Base-by-base conservation (phyloP, 2,888 invertebrate species). In the Cephalotes varians region DNA sequence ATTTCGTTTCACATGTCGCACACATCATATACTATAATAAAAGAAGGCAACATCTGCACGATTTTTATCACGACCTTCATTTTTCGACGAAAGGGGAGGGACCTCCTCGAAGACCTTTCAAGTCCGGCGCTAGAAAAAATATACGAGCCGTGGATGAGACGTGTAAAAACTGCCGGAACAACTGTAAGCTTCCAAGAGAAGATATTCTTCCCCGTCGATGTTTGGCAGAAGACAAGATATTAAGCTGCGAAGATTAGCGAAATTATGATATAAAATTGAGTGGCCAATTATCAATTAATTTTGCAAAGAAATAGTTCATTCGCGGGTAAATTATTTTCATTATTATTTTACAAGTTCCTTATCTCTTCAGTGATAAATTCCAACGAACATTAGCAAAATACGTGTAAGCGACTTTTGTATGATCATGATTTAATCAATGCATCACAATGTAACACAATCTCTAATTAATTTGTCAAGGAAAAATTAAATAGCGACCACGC, bases 141-240 rank as follows among this genome's bases (percentile, higher is more conserved):
- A 77, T 44, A 77, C 77, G 40, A 18, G 40, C 40, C 62, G 37
- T 62, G 18, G 7, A 34, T 15, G n/a, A 28, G 40, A 47, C 5
- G 40, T 40, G 37, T 51, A 64, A 54, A 76, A 76, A 88, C 87
- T 89, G 88, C 89, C 88, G 12, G 7, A 18, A 62, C 18, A n/a
- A 51, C 15, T 5, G 31, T 12, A 18, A 44, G 4, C 25, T 65
- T 65, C 21, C 9, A 18, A 21, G 56, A 62, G 25, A 34, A 54
- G 40, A 56, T 31, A 44, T 34, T 44, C 12, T 77, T 58, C 7
- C 2, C 2, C 51, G 12, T 18, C 34, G 4, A 54, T n/a, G 1
- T 40, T 76, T 15, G 15, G 9, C 15, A 47, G 40, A 25, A 65
- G 28, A n/a, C 28, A 28, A 74, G 28, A 28, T 72, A 34, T 12